A percentile compares a stretch with the other conserved stretches of the same genome.
Conservation (phyloP, 2,888 invertebrate genomes). For the Ypsolopha sequella region DNA sequence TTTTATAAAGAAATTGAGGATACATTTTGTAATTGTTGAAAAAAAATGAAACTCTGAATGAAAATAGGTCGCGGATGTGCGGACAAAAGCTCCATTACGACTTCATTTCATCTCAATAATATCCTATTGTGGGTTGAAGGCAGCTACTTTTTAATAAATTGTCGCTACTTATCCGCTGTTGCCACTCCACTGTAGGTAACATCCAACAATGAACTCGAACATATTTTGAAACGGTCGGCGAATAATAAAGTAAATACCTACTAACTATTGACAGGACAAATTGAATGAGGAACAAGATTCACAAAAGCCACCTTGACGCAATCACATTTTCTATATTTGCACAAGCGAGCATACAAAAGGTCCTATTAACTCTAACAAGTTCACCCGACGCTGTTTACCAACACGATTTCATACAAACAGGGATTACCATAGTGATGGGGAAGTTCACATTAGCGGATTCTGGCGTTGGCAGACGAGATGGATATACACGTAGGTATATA, state of each 20-base stretch:
- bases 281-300: constrained; percentile 3
- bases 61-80: neutral
- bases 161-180: no score
- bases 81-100: neutral
- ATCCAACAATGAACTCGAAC: no score
- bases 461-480: constrained; percentile 13
- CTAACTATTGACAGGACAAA: constrained; percentile 1
- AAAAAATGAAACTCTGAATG: no score
- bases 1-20: neutral
- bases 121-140: neutral
- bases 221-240: neutral
- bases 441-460: neutral
- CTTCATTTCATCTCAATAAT: neutral
- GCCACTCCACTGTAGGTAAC: no score
- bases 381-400: neutral
- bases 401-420: neutral
- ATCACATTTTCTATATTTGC: constrained; percentile 4
- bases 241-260: neutral
- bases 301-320: constrained; percentile 2
- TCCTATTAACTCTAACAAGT: constrained; percentile 14
- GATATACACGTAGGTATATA: constrained; percentile 4
- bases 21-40: no score
- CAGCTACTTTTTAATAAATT: no score
- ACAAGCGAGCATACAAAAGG: constrained; percentile 15
- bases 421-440: neutral